Conservation (phyloP, 2,113 vertebrate genomes). For the Mesembrinibis cayennensis region DNA sequence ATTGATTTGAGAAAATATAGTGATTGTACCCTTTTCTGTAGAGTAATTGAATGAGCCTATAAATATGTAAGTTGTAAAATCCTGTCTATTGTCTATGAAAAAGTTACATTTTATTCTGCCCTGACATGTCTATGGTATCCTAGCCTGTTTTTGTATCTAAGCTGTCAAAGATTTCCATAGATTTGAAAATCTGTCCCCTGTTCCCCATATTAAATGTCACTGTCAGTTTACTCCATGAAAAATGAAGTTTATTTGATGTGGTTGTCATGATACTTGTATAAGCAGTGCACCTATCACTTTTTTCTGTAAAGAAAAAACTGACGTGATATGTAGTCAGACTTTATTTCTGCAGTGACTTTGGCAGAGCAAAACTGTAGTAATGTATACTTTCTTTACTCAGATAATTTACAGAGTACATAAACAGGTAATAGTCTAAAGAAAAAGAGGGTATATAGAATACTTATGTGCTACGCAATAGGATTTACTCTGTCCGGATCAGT, state of each 20-base stretch:
- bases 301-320: conserved; percentile 47
- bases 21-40: background rate
- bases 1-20: background rate
- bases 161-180: conserved; percentile 63
- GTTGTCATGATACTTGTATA: conserved; percentile 81
- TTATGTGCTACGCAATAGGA: background rate
- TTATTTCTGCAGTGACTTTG: conserved; percentile 51
- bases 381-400: background rate
- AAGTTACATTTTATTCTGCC: background rate
- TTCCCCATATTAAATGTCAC: conserved; percentile 82
- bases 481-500: background rate
- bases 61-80: background rate
- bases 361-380: background rate
- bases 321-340: background rate
- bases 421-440: background rate
- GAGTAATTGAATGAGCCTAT: background rate
- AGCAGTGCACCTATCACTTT: conserved; percentile 76
- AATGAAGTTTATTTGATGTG: conserved; percentile 81
- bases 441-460: background rate
- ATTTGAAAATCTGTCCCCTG: conserved; percentile 66
- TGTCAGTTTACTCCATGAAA: conserved; percentile 82
- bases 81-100: background rate
- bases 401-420: conserved; percentile 27
- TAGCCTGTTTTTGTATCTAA: background rate
- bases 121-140: background rate